These are phyloP conservation scores for Ptilodon capucinus DNA, from an alignment of 2,888 invertebrate genomes.

Conservation along the genomic window DNA sequence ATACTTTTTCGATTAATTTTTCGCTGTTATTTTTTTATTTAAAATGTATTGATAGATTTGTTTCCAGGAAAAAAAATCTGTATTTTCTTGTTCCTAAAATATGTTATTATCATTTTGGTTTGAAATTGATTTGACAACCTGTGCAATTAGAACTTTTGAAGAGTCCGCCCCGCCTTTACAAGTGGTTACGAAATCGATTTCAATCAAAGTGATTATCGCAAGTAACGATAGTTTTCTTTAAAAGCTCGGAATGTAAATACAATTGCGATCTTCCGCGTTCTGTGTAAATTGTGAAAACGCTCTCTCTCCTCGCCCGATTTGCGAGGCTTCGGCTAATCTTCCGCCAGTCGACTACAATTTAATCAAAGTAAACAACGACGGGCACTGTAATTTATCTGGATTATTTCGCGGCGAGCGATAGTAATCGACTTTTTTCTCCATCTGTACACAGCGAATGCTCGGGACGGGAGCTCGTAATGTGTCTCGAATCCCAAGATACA, in stretches of 20 bases:
- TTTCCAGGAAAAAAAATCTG: neutral
- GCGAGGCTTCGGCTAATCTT: slow-evolving; percentile 79
- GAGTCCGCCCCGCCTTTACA: too few species aligned
- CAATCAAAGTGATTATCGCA: slow-evolving; percentile 14
- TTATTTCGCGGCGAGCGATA: slow-evolving; percentile 78
- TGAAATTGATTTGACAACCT: too few species aligned
- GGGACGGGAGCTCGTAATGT: slow-evolving; percentile 54
- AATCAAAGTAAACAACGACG: slow-evolving; percentile 81
- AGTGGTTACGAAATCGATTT: neutral
- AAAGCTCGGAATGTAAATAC: slow-evolving; percentile 56
- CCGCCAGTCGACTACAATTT: slow-evolving; percentile 80
- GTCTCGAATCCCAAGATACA: slow-evolving; percentile 57
- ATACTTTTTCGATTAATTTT: slow-evolving; percentile 31
- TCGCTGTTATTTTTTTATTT: slow-evolving; percentile 24
- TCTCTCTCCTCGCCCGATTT: slow-evolving; percentile 76
- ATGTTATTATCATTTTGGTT: too few species aligned
- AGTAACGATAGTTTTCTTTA: slow-evolving; percentile 27
- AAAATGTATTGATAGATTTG: slow-evolving; percentile 16
- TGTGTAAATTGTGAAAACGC: slow-evolving; percentile 78
- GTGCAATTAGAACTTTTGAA: too few species aligned
- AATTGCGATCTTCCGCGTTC: slow-evolving; percentile 67
- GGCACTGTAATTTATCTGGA: slow-evolving; percentile 79
- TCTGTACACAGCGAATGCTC: slow-evolving; percentile 49
- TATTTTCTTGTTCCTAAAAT: neutral
- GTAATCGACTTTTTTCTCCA: slow-evolving; percentile 77